Evolutionary conservation across 2,888 invertebrate genomes (phyloP).

Genomic region (Orthonevra nobilis): DNA sequence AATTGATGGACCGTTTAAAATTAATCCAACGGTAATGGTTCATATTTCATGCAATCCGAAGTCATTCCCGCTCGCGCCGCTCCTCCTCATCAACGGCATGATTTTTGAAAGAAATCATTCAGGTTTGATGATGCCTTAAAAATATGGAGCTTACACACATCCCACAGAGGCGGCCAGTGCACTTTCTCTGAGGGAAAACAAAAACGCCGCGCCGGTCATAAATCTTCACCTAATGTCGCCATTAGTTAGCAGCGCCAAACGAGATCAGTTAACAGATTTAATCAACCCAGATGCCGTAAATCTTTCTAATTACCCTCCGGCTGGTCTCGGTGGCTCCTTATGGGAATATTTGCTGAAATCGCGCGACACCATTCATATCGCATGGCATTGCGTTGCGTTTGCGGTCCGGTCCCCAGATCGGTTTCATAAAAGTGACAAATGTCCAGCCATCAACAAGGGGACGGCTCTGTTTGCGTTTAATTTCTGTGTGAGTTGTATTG

Average conservation of each 20-base stretch:
- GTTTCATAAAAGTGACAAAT: constrained; percentile 70
- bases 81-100: too few relatives aligned
- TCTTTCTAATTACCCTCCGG: constrained; percentile 63
- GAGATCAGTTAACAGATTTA: constrained; percentile 70
- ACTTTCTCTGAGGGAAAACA: constrained; percentile 42
- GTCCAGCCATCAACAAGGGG: constrained; percentile 57
- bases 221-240: constrained; percentile 67
- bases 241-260: constrained; percentile 64
- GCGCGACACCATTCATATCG: constrained; percentile 63
- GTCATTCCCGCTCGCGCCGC: too few relatives aligned
- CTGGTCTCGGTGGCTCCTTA: constrained; percentile 40
- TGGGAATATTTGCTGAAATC: constrained; percentile 47
- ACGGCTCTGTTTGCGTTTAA: constrained; percentile 25
- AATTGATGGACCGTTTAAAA: constrained; percentile 69
- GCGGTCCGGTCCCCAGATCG: constrained; percentile 56
- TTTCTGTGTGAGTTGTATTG: constrained; percentile 28
- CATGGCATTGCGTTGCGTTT: constrained; percentile 39
- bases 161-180: constrained; percentile 32
- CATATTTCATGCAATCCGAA: constrained; percentile 45
- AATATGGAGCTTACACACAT: constrained; percentile 38
- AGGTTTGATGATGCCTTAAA: constrained; percentile 9
- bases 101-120: constrained; percentile 28
- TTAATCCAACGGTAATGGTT: constrained; percentile 70
- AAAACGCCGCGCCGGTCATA: constrained; percentile 46
- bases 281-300: constrained; percentile 69